Conservation (phyloP, 2,113 vertebrate genomes). For the Phoenicopterus ruber region DNA sequence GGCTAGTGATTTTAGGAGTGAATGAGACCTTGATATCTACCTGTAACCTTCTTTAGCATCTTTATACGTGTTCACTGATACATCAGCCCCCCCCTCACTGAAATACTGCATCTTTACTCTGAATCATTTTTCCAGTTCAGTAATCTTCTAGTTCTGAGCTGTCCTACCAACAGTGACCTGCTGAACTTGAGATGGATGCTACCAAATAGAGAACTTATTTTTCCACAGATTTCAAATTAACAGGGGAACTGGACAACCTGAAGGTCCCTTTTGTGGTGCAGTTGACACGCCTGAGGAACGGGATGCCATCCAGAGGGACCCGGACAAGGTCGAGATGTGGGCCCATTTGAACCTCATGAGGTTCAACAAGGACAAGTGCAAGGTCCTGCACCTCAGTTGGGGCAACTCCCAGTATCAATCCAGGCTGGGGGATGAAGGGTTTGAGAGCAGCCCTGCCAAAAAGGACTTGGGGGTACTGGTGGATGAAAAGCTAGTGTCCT, state of each 20-base stretch:
- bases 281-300: background rate
- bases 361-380: background rate
- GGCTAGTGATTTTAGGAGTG: conserved; percentile 4
- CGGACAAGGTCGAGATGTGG: background rate
- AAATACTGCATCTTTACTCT: background rate
- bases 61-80: background rate
- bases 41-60: conserved; percentile 28
- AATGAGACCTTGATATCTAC: conserved; percentile 53
- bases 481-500: background rate
- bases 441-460: background rate
- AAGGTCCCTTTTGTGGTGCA: background rate
- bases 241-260: background rate
- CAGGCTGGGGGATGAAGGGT: background rate
- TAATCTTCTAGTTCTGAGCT: background rate
- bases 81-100: background rate
- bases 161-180: background rate
- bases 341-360: background rate
- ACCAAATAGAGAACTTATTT: background rate
- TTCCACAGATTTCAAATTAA: background rate
- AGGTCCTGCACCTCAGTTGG: rapidly evolving
- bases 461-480: background rate
- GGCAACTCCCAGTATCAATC: background rate
- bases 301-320: background rate
- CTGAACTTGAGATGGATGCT: background rate
- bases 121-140: background rate